Conservation (phyloP, 2,113 vertebrate species). For the Gymnobelideus leadbeateri region DNA sequence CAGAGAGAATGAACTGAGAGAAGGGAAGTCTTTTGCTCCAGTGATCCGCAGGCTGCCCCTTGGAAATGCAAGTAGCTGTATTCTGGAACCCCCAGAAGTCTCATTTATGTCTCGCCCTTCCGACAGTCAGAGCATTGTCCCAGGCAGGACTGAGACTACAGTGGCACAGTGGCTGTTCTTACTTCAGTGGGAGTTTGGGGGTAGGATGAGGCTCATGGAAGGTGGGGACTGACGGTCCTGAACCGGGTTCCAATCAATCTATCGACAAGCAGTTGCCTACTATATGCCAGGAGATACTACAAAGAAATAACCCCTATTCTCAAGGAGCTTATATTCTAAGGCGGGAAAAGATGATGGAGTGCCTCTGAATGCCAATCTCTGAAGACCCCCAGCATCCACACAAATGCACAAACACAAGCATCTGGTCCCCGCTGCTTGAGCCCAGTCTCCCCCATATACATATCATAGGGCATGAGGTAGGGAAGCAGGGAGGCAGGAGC, state of each 20-base stretch:
- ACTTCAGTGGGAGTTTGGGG: neutral
- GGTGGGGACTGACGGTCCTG: neutral
- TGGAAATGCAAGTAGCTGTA: neutral
- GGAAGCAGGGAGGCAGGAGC: neutral
- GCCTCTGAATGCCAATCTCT: neutral
- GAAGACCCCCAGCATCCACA: neutral
- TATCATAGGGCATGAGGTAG: fast-evolving
- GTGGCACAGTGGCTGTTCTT: neutral
- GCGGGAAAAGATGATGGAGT: neutral
- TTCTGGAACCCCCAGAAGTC: neutral
- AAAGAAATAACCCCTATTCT: neutral
- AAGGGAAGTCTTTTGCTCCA: neutral
- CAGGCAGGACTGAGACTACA: neutral
- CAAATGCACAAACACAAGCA: neutral
- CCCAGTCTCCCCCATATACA: neutral
- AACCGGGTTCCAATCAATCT: neutral
- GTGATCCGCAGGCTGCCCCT: neutral
- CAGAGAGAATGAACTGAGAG: neutral
- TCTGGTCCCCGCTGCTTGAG: neutral
- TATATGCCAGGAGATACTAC: neutral
- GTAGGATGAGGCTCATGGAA: neutral
- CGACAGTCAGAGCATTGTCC: neutral
- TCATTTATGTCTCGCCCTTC: neutral
- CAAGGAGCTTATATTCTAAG: neutral
- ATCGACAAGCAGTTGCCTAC: neutral